phyloP scores from a whole-genome alignment of 2,888 invertebrate species.

The Nymphalis polychloros region DNA sequence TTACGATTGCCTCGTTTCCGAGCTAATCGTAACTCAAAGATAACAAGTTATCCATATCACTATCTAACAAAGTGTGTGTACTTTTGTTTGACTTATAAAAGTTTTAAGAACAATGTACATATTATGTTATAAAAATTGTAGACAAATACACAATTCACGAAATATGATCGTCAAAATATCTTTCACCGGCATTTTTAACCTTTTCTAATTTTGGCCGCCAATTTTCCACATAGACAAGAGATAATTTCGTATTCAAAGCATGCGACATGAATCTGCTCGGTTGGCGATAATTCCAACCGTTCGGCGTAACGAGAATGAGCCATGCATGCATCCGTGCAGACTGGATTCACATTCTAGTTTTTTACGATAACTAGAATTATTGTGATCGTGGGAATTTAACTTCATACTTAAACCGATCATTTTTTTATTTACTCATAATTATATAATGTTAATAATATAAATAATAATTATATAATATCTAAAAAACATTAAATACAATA shows the following conservation, averaged over 20 bases:
- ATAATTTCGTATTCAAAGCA: constrained; percentile 33
- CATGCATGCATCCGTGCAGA: constrained; percentile 45
- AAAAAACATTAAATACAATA: neutral
- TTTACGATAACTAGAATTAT: constrained; percentile 57
- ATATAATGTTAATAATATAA: constrained; percentile 21
- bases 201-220: neutral
- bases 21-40: constrained; percentile 22
- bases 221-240: constrained; percentile 24
- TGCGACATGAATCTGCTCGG: constrained; percentile 34
- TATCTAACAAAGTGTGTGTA: neutral
- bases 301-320: constrained; percentile 33
- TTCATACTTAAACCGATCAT: constrained; percentile 12
- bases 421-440: constrained; percentile 19
- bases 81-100: no score
- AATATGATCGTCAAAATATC: no score
- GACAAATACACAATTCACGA: no score
- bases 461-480: no score
- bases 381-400: constrained; percentile 67
- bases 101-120: no score
- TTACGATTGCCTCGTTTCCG: constrained; percentile 15
- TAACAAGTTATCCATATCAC: constrained; percentile 22
- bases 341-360: constrained; percentile 66
- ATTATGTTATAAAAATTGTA: neutral
- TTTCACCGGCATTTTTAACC: no score
- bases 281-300: constrained; percentile 33